Base-by-base conservation (phyloP, 2,113 vertebrate species). In the Periophthalmus modestus region DNA sequence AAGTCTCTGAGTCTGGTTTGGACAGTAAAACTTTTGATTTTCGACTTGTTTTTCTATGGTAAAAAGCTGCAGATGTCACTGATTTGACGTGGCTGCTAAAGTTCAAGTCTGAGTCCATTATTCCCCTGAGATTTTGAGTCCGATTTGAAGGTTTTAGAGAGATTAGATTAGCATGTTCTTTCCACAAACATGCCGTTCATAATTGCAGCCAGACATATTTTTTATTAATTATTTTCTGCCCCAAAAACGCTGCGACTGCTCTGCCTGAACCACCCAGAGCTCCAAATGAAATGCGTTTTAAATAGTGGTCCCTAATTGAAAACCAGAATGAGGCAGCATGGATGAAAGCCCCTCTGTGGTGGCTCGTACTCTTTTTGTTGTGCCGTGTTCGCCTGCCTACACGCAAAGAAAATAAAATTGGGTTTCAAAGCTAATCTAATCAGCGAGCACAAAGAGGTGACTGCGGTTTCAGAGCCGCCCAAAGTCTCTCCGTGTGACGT, bases 131-230 rank as follows among this genome's bases (percentile, higher is more conserved):
- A n/a, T n/a, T n/a, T n/a, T n/a, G n/a, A n/a, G n/a, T n/a, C n/a
- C n/a, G 28, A 28, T 28, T 28, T 28, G 28, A 28, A 28, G 28
- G 28, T 28, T 28, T 28, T 28, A 28, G 28, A 28, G n/a, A 28
- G 28, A 28, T 28, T 28, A 28, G 28, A 28, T 28, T 28, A 61
- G 52, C 85, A 83, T 81, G 81, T 85, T 77, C 68, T 43, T 23
- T 54, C 80, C 73, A 70, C 63, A 52, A 78, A 79, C 57, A 74
- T 50, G 69, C 78, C 68, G 61, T 59, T 59, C 75, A 76, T 62
- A 71, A 67, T 66, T 33, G 46, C 52, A 77, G 54, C 7, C 57
- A 21, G 69, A 68, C 55, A 14, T 67, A 77, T 75, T 82, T 74
- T 77, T 39, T 28, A 28, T 28, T 28, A 2, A 28, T 28, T 28